Percentiles rank a stretch among this genome's conserved stretches.
Evolutionary conservation across 2,113 vertebrate genomes (phyloP).

Genomic region (Rhagologus leucostigma): DNA sequence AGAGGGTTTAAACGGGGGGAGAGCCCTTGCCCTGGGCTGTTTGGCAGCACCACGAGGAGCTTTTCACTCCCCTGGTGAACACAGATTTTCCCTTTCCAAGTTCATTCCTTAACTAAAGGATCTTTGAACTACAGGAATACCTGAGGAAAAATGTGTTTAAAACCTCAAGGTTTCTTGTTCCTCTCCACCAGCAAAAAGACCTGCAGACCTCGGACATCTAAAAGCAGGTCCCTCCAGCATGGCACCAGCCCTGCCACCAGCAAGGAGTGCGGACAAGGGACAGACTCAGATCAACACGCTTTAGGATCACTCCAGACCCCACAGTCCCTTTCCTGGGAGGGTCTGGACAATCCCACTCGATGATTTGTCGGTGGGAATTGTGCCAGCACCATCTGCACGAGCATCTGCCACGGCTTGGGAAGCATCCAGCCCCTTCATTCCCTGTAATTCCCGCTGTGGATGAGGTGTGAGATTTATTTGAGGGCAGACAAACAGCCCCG

Average conservation of each 20-base stretch:
- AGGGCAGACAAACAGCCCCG: background rate
- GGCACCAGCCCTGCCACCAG: background rate
- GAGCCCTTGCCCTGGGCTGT: background rate
- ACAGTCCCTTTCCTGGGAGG: background rate
- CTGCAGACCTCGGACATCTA: background rate
- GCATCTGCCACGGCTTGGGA: constrained; percentile 21
- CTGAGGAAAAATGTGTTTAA: background rate
- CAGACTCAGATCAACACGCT: background rate
- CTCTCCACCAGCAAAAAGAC: background rate
- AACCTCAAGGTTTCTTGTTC: background rate
- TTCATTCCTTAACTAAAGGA: background rate
- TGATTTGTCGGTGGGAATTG: background rate
- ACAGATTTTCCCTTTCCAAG: background rate
- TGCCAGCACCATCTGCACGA: background rate
- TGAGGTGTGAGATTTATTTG: background rate
- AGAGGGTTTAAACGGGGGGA: rapidly evolving
- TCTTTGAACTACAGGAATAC: background rate
- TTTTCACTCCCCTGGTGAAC: background rate
- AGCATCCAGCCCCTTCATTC: background rate
- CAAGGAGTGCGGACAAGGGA: background rate
- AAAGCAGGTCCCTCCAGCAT: background rate
- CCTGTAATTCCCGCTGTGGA: background rate
- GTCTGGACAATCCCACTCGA: background rate
- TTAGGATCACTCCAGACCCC: background rate
- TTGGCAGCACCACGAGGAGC: background rate